Evolutionary conservation across 2,888 invertebrate species (phyloP).

Genomic region (Bhutanitis thaidina): DNA sequence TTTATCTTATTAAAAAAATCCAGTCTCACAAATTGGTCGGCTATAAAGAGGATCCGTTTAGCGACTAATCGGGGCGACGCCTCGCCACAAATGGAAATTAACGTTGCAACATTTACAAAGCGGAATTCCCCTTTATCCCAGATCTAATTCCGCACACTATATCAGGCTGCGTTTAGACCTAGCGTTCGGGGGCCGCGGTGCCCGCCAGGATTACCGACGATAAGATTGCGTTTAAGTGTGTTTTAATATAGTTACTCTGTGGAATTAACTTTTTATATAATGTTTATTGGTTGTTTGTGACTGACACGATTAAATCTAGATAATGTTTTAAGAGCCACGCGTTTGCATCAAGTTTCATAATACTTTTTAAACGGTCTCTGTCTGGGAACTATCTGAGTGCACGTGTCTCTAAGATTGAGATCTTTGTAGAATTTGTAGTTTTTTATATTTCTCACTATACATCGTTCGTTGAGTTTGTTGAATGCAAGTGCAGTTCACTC

Average conservation of each 20-base stretch:
- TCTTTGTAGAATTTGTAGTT: too few relatives aligned
- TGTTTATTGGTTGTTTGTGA: not conserved
- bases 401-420: too few relatives aligned
- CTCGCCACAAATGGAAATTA: conserved; percentile 24
- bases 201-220: conserved; percentile 35
- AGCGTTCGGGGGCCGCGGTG: conserved; percentile 31
- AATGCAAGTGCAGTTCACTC: too few relatives aligned
- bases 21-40: conserved; percentile 25
- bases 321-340: too few relatives aligned
- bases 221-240: conserved; percentile 35
- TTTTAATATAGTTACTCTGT: conserved; percentile 26
- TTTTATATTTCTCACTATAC: too few relatives aligned
- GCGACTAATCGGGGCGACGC: not conserved
- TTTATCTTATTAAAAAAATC: not conserved
- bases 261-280: conserved; percentile 20
- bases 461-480: too few relatives aligned
- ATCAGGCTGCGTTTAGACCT: conserved; percentile 28
- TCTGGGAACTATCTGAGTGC: too few relatives aligned
- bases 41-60: conserved; percentile 19
- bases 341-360: too few relatives aligned
- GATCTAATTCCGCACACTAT: conserved; percentile 27
- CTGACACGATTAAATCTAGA: too few relatives aligned
- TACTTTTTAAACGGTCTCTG: too few relatives aligned
- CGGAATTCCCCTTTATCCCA: conserved; percentile 28
- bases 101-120: conserved; percentile 19